Conservation (phyloP, 2,797 vertebrate species). For the Spheniscus humboldti region DNA sequence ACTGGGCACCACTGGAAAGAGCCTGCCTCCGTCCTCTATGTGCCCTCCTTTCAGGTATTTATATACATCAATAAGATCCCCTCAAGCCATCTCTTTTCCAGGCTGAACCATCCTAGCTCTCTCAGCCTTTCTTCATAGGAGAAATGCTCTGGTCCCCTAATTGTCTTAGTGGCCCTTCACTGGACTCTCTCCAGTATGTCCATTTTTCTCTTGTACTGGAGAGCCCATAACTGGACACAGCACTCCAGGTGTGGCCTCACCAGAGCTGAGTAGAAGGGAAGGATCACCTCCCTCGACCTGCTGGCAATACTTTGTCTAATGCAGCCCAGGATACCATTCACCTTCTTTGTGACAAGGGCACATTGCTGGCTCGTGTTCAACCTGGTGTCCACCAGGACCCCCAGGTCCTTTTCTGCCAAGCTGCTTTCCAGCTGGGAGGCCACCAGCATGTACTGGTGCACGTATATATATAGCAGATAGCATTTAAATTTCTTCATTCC, state of each 20-base stretch:
- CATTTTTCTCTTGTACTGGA: neutral
- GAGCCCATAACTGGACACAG: neutral
- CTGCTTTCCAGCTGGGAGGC: neutral
- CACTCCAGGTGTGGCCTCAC: neutral
- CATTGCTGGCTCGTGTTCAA: neutral
- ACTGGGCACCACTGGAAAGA: neutral
- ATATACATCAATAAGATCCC: neutral
- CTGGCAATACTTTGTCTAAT: neutral
- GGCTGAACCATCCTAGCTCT: neutral
- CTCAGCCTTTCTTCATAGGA: neutral
- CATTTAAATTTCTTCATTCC: neutral
- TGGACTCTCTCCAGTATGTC: neutral
- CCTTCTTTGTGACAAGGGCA: neutral
- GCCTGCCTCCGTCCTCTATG: neutral
- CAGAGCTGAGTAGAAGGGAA: neutral
- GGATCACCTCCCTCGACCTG: neutral
- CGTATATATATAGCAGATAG: neutral
- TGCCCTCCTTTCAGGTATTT: neutral
- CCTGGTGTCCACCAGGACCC: neutral
- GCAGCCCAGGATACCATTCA: neutral
- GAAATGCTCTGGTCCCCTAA: neutral
- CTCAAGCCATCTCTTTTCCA: neutral
- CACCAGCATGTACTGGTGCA: neutral
- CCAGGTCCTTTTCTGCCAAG: neutral
- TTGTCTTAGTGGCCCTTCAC: neutral